phyloP scores from a whole-genome alignment of 2,113 vertebrate species.

The Nerophis lumbriciformis region DNA sequence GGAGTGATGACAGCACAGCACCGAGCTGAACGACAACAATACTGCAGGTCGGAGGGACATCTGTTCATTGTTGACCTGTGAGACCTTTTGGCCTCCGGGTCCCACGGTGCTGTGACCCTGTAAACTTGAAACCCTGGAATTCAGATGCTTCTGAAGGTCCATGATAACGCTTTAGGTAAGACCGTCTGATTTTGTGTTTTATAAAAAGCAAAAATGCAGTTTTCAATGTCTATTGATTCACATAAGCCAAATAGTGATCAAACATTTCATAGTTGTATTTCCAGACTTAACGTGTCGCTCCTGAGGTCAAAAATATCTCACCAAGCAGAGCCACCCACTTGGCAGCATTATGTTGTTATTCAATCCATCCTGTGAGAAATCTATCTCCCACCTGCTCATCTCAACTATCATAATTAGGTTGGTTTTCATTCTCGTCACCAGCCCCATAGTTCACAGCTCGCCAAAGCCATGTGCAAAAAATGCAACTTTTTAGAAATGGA shows the following conservation, averaged over 20 bases:
- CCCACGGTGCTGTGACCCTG: slow-evolving; percentile 9
- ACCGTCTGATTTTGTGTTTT: background rate
- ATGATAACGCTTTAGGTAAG: background rate
- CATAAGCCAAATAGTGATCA: too few relatives aligned
- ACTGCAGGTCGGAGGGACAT: slow-evolving; percentile 46
- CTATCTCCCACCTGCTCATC: slow-evolving; percentile 16
- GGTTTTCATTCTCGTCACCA: slow-evolving; percentile 2
- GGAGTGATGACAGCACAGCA: slow-evolving; percentile 39
- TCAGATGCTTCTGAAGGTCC: slow-evolving; percentile 7
- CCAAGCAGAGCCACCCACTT: slow-evolving; percentile 6
- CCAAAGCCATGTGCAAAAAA: slow-evolving; percentile 25
- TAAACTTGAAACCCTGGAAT: slow-evolving; percentile 1
- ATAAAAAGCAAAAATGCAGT: background rate
- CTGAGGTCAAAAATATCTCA: slow-evolving; percentile 13
- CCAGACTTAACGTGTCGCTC: slow-evolving; percentile 6
- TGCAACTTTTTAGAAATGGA: slow-evolving; percentile 45
- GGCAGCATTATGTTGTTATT: slow-evolving; percentile 2
- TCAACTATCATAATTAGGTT: slow-evolving; percentile 18
- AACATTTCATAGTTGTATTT: background rate
- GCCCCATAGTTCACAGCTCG: background rate
- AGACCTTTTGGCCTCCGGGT: slow-evolving; percentile 10
- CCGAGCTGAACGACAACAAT: slow-evolving; percentile 28
- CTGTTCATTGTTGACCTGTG: slow-evolving; percentile 33
- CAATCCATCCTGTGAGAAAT: slow-evolving; percentile 16
- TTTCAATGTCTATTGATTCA: background rate